phyloP scores from a whole-genome alignment of 2,113 vertebrate species.

The Psephotus haematonotus region DNA sequence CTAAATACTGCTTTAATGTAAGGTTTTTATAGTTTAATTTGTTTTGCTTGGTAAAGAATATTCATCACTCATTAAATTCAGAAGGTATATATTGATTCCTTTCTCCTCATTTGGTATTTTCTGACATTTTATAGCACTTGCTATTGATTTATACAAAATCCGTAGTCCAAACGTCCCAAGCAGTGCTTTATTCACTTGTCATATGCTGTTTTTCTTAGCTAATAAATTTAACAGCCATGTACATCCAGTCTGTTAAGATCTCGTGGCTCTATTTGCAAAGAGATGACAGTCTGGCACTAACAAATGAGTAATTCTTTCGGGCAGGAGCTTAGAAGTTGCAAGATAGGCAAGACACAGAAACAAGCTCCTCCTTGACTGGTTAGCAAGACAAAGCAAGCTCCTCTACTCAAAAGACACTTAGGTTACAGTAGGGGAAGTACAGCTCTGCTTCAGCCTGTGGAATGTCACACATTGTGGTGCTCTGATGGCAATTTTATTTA shows the following conservation, averaged over 20 bases:
- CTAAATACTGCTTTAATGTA: conserved; percentile 29
- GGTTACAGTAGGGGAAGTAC: neutral
- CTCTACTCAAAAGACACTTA: neutral
- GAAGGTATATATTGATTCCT: conserved; percentile 85
- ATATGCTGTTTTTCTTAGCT: conserved; percentile 86
- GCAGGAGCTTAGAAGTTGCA: conserved; percentile 54
- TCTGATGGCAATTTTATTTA: conserved; percentile 27
- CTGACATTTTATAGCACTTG: conserved; percentile 86
- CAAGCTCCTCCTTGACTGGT: neutral
- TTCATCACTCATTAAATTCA: conserved; percentile 88
- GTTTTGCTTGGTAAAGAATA: conserved; percentile 88
- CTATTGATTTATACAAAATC: conserved; percentile 88
- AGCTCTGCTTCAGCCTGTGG: neutral
- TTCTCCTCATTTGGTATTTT: conserved; percentile 90
- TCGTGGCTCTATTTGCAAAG: conserved; percentile 29
- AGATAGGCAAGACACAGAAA: conserved; percentile 44
- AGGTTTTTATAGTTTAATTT: conserved; percentile 76
- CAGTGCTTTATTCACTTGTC: conserved; percentile 87
- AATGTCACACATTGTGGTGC: neutral
- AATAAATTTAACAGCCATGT: conserved; percentile 76
- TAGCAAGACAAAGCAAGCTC: conserved; percentile 21
- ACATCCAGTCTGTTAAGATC: conserved; percentile 54
- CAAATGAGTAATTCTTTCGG: conserved; percentile 62
- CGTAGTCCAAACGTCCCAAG: conserved; percentile 84
- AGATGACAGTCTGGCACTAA: conserved; percentile 54